phyloP scores from a whole-genome alignment of 2,113 vertebrate species.

The Cynocephalus volans region DNA sequence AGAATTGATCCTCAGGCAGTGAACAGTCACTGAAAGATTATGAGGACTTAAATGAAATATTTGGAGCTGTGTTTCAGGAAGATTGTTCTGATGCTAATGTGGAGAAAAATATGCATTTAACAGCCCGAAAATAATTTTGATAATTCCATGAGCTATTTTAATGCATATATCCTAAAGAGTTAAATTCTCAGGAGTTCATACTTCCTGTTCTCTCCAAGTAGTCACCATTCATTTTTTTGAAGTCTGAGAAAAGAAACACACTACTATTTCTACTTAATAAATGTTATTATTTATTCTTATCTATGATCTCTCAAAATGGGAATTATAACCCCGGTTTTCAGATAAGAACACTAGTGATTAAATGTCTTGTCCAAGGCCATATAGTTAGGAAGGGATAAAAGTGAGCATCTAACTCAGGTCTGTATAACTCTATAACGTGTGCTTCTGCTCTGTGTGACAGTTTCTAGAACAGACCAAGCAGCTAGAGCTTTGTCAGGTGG shows the following conservation, averaged over 20 bases:
- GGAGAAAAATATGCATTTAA: background rate
- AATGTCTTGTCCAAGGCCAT: background rate
- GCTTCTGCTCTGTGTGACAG: background rate
- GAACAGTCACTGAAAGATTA: background rate
- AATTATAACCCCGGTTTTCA: background rate
- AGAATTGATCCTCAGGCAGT: background rate
- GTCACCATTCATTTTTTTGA: background rate
- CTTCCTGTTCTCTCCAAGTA: background rate
- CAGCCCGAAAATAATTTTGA: conserved; percentile 8
- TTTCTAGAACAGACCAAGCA: background rate
- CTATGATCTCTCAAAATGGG: background rate
- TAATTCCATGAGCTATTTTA: background rate
- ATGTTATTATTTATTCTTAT: background rate
- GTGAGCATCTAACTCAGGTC: background rate
- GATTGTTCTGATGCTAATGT: conserved; percentile 9
- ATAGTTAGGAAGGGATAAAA: background rate
- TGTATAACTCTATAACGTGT: background rate
- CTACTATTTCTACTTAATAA: background rate
- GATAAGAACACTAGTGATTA: background rate
- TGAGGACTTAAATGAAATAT: background rate
- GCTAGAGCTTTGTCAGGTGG: background rate
- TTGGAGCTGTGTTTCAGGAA: conserved; percentile 49
- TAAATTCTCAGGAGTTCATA: background rate
- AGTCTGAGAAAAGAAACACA: background rate
- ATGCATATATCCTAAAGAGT: background rate